A percentile compares a stretch with the other conserved stretches of the same genome.
These are phyloP conservation scores for Caenorhabditis tropicalis DNA, from an alignment of 1,140 invertebrate genomes.

Conservation along the genomic window DNA sequence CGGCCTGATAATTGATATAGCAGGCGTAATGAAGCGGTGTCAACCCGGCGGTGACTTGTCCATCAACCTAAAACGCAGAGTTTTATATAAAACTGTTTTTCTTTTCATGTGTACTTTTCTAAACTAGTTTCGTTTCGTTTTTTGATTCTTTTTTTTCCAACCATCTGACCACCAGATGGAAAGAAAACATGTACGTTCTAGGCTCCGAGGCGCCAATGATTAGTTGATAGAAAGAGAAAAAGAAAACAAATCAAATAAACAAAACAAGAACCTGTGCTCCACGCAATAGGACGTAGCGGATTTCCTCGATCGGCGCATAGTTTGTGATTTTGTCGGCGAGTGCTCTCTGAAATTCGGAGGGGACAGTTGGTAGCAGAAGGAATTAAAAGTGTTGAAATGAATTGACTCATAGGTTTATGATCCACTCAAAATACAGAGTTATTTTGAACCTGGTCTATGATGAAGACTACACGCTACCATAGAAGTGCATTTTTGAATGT, in stretches of 20 bases:
- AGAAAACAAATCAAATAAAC: conserved; percentile 1
- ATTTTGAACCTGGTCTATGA: too few species aligned
- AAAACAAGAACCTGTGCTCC: conserved; percentile 79
- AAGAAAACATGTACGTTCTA: background rate
- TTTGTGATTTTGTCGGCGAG: conserved; percentile 87
- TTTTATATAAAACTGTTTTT: background rate
- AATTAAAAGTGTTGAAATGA: background rate
- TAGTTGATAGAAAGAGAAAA: conserved; percentile 26
- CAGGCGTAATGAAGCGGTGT: conserved; percentile 89
- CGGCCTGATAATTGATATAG: conserved; percentile 84
- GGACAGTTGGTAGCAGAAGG: background rate
- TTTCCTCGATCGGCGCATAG: conserved; percentile 84
- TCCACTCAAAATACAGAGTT: too few species aligned
- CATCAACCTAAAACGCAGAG: conserved; percentile 70
- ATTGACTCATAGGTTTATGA: background rate
- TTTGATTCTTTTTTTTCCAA: background rate
- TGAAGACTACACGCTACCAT: too few species aligned
- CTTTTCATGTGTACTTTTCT: background rate
- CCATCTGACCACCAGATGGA: background rate
- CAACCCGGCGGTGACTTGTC: conserved; percentile 75
- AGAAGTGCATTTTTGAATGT: too few species aligned
- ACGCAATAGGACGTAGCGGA: conserved; percentile 83
- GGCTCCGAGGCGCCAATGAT: conserved; percentile 1
- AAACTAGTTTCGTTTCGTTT: background rate
- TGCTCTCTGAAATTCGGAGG: conserved; percentile 78